These are phyloP conservation scores for Galeopterus variegatus DNA, from an alignment of 2,113 vertebrate genomes.

Conservation along the genomic window DNA sequence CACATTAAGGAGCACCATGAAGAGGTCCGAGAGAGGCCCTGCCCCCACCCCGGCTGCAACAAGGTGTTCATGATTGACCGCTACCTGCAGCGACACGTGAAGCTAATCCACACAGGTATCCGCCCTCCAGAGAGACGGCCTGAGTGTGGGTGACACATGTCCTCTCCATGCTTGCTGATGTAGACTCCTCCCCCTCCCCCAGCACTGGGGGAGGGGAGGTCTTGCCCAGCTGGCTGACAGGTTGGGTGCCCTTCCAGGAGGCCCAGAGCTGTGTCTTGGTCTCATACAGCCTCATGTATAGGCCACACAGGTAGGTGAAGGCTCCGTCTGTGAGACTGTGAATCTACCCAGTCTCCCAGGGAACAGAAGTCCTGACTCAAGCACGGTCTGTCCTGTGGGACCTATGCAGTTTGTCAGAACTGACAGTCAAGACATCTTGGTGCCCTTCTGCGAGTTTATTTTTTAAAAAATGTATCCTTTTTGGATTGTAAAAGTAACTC, in stretches of 20 bases:
- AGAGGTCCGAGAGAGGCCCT: constrained; percentile 96
- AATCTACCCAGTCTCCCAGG: not conserved
- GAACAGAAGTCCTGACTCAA: too few relatives aligned
- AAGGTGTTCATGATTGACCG: constrained; percentile 99
- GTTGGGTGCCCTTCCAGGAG: not conserved
- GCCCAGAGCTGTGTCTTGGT: not conserved
- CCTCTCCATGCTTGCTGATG: not conserved
- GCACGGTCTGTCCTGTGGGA: not conserved
- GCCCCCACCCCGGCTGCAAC: constrained; percentile 98
- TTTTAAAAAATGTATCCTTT: not conserved
- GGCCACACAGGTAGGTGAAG: too few relatives aligned
- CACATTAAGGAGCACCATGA: constrained; percentile 98
- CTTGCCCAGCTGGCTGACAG: not conserved
- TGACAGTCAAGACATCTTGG: not conserved
- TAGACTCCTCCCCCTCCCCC: not conserved
- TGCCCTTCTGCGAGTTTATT: not conserved
- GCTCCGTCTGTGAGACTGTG: not conserved
- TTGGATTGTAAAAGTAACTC: not conserved
- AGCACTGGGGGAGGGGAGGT: not conserved
- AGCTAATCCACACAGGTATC: constrained; percentile 97
- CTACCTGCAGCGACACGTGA: constrained; percentile 97
- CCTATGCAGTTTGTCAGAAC: not conserved
- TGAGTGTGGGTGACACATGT: not conserved
- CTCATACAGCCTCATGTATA: accelerated
- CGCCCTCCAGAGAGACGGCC: not conserved